Conservation (phyloP, 1,140 invertebrate species). For the Matsumurasca onukii region DNA sequence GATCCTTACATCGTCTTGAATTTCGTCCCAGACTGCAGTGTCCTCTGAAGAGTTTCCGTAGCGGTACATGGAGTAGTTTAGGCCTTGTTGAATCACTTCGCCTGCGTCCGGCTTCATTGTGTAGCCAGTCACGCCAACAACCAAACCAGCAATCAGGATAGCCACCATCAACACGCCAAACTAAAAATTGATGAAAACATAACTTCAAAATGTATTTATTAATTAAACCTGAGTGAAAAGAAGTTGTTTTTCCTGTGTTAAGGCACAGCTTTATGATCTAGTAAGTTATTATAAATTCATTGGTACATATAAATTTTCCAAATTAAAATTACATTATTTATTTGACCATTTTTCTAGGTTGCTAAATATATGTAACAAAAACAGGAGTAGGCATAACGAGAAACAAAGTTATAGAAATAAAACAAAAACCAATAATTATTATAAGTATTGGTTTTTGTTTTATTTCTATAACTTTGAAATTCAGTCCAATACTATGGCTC, state of each 20-base stretch:
- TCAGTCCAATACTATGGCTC: no score
- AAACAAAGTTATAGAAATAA: no score
- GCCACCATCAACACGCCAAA: slow-evolving; percentile 78
- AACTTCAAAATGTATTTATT: not conserved
- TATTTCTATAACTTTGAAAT: no score
- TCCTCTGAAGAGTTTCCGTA: slow-evolving; percentile 40
- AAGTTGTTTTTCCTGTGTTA: not conserved
- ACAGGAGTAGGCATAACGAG: no score
- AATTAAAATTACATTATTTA: not conserved
- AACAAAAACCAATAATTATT: no score
- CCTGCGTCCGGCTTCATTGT: slow-evolving; percentile 69
- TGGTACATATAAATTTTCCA: not conserved
- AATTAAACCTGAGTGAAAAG: slow-evolving; percentile 37
- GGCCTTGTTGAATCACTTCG: slow-evolving; percentile 59
- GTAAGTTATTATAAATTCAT: not conserved
- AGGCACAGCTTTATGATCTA: not conserved
- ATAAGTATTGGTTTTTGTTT: no score
- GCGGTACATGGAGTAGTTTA: slow-evolving; percentile 71
- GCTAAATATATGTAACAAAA: not conserved
- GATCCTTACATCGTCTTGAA: slow-evolving; percentile 3
- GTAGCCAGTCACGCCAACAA: slow-evolving; percentile 81
- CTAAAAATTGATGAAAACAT: slow-evolving; percentile 49
- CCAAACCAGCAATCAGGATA: slow-evolving; percentile 81
- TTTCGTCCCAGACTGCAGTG: not conserved
- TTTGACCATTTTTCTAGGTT: not conserved